Evolutionary conservation across 2,888 invertebrate species (phyloP), one percentile per base, ranked within the genome.

Genomic region (Perdita meconis): DNA sequence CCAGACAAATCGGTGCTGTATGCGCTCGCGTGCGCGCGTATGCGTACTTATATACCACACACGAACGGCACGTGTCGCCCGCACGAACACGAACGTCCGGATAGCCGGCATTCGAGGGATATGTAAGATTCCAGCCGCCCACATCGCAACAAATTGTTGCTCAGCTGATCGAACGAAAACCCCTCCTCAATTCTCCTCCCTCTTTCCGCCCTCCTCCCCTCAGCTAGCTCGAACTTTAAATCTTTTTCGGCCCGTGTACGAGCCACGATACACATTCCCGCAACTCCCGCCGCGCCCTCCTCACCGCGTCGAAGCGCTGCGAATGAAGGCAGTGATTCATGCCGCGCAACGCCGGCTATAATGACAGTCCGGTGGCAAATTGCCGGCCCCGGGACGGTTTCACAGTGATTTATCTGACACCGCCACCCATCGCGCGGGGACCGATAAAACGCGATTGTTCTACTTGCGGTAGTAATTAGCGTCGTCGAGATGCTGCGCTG

Each of bases 81-180:
- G n/a, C n/a, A 44, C 63, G 57, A 38, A 65, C 51, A 68, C 60
- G 22, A 3, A 56, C 50, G 24, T 24, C 13, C 24, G 64, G 50
- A 24, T 64, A 55, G 69, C 69, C 68, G 68, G 68, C 81, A 80
- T 85, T 83, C 85, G 81, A 74, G 81, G 78, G 85, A 84, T 85
- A 83, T 73, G 83, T 85, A 84, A 84, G 85, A 85, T 84, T 85
- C 85, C 81, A 69, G 40, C 83, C 85, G 85, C 85, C 85, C 84
- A 81, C 81, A 77, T 80, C 68, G 67, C 84, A 83, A 85, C 83
- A 85, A 85, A 85, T 85, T 81, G 85, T 84, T 79, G 80, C 85
- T 79, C 85, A 80, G 85, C 81, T 81, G 85, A 85, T 84, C 85
- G 80, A 60, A 36, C 71, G 78, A 73, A n/a, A n/a, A n/a, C n/a